Base-by-base conservation (phyloP, 2,113 vertebrate genomes). In the Phrynocephalus versicolor region DNA sequence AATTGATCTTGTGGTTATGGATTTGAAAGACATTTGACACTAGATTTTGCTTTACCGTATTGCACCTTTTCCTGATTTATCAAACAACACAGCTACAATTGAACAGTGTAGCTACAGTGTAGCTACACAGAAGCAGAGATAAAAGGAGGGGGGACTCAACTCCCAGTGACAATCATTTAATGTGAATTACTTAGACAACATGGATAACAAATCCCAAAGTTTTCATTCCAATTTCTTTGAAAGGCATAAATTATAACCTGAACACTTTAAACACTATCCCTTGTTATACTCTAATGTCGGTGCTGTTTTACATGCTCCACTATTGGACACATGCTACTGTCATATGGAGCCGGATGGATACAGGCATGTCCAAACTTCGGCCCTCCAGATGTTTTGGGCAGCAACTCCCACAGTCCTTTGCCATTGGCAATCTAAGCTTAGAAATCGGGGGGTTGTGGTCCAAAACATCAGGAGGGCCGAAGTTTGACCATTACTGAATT, bases 211-310 rank as follows among this genome's bases (percentile, higher is more conserved):
- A 87, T 41, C 55, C 88, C 19, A 37, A 67, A 72, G 25, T 0
- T 18, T n/a, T 89, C 85, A 37, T 30, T 41, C 82, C 55, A 72
- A 64, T 65, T 82, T 84, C 73, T 7, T 27, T 41, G 87, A 72
- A 83, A 79, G 78, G 0, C 30, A 85, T 33, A 74, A 82, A 39
- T 67, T 25, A 71, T 76, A 74, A 88, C 81, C 62, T 77, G 8
- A 27, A 16, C 6, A 18, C 33, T 1, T 5, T 71, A 69, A 69
- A 3, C 9, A 81, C 67, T 0, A 23, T 18, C 2, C 64, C 64
- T 85, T 64, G 62, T 16, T 72, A 0, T 2, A 27, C 3, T 80
- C 71, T 13, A 19, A 58, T 79, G n/a, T 86, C 77, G 84, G 3
- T 14, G 16, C 15, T 15, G 2, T 60, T 35, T 77, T 19, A 77